Evolutionary conservation across 1,140 invertebrate species (phyloP), one percentile per base, ranked within the genome.

Genomic region (Papilio glaucus): DNA sequence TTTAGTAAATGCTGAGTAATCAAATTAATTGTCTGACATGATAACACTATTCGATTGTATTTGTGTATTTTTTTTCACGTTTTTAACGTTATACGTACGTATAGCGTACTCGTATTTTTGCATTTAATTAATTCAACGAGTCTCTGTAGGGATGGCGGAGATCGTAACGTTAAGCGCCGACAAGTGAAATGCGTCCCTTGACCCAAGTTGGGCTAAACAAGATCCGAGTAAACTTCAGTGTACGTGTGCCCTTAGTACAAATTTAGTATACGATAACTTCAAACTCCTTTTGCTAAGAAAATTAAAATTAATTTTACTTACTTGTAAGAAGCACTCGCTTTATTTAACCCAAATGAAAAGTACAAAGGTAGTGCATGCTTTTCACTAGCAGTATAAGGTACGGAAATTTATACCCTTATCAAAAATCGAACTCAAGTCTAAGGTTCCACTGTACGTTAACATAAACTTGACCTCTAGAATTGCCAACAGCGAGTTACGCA

Each of bases 171-270:
- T 38, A 61, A 63, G 61, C 33, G 29, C 33, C 61, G 61, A 63
- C 61, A 63, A 63, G 61, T 63, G 61, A 63, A 63, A 63, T 33
- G 33, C 61, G 61, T 63, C 61, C 61, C 61, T 63, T 63, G 61
- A 63, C 61, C 61, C 61, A 39, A 63, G 61, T 63, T 63, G n/a
- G 2, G 33, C 9, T 39, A 63, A 63, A 63, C 33, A 29, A 63
- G 61, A 38, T 63, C 61, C 33, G 6, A 63, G 61, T 18, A 63
- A 63, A 63, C 61, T 63, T 63, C 15, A 39, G 26, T 63, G 6
- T 39, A 63, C 33, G 37, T 39, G 33, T 39, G 33, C 10, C n/a
- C 15, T 10, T 63, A 18, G 2, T 26, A 24, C 24, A 29, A 39
- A 63, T 15, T n/a, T n/a, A 33, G 9, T 53, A 7, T 62, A 38